Conservation (phyloP, 2,113 vertebrate species). For the Neogobius melanostomus region DNA sequence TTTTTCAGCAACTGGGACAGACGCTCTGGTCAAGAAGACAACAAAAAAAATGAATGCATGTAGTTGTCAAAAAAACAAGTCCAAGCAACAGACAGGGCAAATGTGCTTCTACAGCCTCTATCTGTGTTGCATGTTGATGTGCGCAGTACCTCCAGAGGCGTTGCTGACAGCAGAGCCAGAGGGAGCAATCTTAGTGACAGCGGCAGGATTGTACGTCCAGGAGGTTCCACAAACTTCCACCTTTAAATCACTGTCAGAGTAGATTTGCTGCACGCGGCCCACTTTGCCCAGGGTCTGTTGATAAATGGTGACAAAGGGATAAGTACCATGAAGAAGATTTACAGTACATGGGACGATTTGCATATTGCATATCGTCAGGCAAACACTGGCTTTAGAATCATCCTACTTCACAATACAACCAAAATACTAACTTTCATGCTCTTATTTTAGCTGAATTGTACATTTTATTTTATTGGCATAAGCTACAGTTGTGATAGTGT, state of each 20-base stretch:
- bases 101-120: constrained; percentile 9
- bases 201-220: constrained; percentile 98
- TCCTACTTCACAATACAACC: background rate
- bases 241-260: constrained; percentile 98
- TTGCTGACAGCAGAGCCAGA: constrained; percentile 96
- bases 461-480: background rate
- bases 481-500: too few relatives aligned
- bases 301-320: constrained; percentile 36
- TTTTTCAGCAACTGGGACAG: constrained; percentile 97
- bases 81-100: constrained; percentile 9
- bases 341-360: background rate
- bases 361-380: background rate
- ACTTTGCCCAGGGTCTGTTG: constrained; percentile 96
- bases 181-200: constrained; percentile 96
- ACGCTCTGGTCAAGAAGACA: constrained; percentile 79
- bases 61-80: constrained; percentile 22
- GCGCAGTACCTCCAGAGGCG: constrained; percentile 88
- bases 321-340: constrained; percentile 27
- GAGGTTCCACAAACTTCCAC: constrained; percentile 99
- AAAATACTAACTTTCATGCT: background rate
- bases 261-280: constrained; percentile 98
- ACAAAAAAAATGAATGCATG: constrained; percentile 18
- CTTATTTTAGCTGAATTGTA: background rate
- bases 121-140: constrained; percentile 33
- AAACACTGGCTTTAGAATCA: background rate